These are phyloP conservation scores for Drosophila miranda DNA, from an alignment of 1,140 invertebrate species.

Conservation along the genomic window DNA sequence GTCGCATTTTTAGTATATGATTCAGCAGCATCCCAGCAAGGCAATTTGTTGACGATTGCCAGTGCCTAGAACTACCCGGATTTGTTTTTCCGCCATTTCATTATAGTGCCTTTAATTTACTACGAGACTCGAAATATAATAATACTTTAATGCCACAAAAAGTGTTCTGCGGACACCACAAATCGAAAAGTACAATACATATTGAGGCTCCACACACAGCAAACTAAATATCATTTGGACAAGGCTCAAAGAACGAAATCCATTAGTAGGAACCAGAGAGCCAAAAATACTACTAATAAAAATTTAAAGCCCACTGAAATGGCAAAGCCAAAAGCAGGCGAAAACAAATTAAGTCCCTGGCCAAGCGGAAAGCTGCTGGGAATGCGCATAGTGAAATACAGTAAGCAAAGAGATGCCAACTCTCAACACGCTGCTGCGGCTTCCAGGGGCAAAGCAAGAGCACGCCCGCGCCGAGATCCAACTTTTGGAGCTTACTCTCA, in stretches of 20 bases:
- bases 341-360: constrained; percentile 37
- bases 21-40: constrained; percentile 3
- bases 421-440: constrained; percentile 1
- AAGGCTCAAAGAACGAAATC: constrained; percentile 25
- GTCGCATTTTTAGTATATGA: constrained; percentile 2
- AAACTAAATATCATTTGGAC: background rate
- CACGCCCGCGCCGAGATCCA: constrained; percentile 43
- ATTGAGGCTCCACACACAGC: no score
- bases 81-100: constrained; percentile 16
- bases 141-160: no score
- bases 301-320: constrained; percentile 48
- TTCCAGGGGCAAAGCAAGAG: constrained; percentile 21
- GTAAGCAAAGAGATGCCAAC: constrained; percentile 21
- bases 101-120: background rate
- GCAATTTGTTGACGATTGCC: constrained; percentile 2
- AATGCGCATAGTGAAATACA: background rate
- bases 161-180: no score
- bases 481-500: constrained; percentile 15
- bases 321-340: constrained; percentile 19
- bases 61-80: constrained; percentile 39
- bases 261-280: constrained; percentile 46
- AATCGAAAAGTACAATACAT: background rate
- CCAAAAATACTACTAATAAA: constrained; percentile 27
- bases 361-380: constrained; percentile 37
- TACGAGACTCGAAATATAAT: no score